A percentile compares a stretch with the other conserved stretches of the same genome.
These are phyloP conservation scores for Aleadryas rufinucha DNA, from an alignment of 2,113 vertebrate species.

Conservation along the genomic window DNA sequence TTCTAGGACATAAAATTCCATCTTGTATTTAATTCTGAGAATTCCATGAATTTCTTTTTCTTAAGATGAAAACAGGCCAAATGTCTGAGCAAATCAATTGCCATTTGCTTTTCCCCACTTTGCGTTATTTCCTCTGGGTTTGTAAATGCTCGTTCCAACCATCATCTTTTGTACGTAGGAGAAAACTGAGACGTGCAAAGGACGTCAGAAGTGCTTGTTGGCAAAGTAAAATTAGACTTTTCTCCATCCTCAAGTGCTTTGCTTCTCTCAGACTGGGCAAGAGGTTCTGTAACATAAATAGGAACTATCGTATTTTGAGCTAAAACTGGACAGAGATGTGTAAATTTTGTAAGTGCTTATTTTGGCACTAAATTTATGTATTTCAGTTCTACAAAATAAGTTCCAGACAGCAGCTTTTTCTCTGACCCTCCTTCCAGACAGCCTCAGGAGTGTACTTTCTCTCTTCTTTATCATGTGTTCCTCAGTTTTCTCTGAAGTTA, in stretches of 20 bases:
- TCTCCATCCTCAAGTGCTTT: not conserved
- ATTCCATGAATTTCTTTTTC: not conserved
- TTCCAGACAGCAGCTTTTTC: slow-evolving; percentile 31
- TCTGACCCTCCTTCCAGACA: slow-evolving; percentile 2
- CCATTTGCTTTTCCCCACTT: not conserved
- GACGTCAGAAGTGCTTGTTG: not conserved
- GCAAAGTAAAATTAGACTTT: slow-evolving; percentile 30
- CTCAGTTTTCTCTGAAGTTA: slow-evolving; percentile 18
- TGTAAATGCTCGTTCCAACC: not conserved
- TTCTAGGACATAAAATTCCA: not conserved
- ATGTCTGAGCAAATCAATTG: not conserved
- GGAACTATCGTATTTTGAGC: slow-evolving; percentile 51
- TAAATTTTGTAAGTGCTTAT: slow-evolving; percentile 46
- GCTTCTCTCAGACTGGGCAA: not conserved
- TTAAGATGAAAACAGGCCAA: not conserved
- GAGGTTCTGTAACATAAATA: slow-evolving; percentile 39
- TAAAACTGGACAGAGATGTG: slow-evolving; percentile 63
- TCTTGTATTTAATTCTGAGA: not conserved
- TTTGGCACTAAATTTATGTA: slow-evolving; percentile 61
- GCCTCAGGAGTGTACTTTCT: not conserved
- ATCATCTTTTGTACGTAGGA: not conserved
- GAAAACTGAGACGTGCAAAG: not conserved
- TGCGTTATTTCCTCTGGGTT: not conserved
- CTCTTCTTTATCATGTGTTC: not conserved
- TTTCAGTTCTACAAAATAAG: slow-evolving; percentile 2